Base-by-base conservation (phyloP, 2,113 vertebrate genomes). In the Tenebrosternarchus preto region DNA sequence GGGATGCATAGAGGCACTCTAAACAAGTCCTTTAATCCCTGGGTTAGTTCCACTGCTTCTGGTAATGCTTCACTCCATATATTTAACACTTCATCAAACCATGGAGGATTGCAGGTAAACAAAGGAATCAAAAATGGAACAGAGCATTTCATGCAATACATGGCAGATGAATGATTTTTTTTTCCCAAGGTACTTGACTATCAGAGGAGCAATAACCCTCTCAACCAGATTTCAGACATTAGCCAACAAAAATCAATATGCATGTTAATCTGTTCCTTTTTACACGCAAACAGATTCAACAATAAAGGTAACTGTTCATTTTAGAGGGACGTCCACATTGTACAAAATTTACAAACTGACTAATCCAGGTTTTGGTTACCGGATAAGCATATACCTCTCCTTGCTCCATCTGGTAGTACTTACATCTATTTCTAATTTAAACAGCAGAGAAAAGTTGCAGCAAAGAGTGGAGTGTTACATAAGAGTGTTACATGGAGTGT, bases 1-100 rank as follows among this genome's bases (percentile, higher is more conserved):
- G 50, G 73, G 77, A 80, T 73, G 59, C 73, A 6, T 50, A 71
- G 33, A 24, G 57, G 33, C 27, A 50, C 67, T 24, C 29, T 56
- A 46, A 72, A 46, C 22, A 22, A 61, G 60, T 8, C 17, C 46
- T 24, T 33, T 63, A 72, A 80, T 72, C 73, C 67, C 46, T 12
- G 0, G 22, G 15, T 80, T 72, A 70, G 64, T 66, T 76, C 31
- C 4, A 22, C 55, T 80, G 33, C 63, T 72, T 80, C 6, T 11
- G 25, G 72, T 25, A 50, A 46, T 70, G 16, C 53, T 53, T 20
- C 16, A 25, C 20, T 73, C 16, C 4, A 16, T 53, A 60, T 0
- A 66, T 39, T 22, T 50, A 50, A 12, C 43, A 50, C 43, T 50
- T 50, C 43, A 50, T 11, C 43, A 15, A 15, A 50, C 11, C 43